Conservation (phyloP, 2,888 invertebrate species). For the Orthosia gothica region DNA sequence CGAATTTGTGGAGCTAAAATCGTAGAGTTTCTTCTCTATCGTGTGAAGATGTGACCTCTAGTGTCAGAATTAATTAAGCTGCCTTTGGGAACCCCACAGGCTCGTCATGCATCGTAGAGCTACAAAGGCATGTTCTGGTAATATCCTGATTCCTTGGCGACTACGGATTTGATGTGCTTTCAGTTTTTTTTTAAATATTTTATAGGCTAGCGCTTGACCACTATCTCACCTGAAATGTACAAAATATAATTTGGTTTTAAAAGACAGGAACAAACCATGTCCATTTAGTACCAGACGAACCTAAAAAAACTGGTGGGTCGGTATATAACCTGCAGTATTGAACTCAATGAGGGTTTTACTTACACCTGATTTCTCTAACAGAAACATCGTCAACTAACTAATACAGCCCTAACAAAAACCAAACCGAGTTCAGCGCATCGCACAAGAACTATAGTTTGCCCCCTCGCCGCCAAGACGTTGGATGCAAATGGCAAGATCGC, state of each 20-base stretch:
- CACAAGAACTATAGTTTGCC: constrained; percentile 60
- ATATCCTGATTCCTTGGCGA: no score
- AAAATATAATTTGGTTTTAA: neutral
- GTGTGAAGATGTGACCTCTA: no score
- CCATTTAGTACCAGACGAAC: no score
- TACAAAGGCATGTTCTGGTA: neutral
- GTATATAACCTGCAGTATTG: neutral
- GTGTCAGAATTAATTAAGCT: no score
- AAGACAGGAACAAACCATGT: no score
- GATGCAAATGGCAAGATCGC: constrained; percentile 85
- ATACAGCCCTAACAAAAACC: constrained; percentile 6
- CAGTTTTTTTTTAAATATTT: no score
- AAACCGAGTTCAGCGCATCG: constrained; percentile 41
- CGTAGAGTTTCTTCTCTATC: no score
- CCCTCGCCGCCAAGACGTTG: constrained; percentile 76
- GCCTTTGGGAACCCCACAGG: no score
- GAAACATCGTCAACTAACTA: neutral
- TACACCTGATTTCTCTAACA: neutral
- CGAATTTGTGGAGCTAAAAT: neutral
- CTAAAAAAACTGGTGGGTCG: neutral
- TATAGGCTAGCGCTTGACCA: no score
- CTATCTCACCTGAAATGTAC: no score
- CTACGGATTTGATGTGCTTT: no score
- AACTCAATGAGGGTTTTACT: neutral
- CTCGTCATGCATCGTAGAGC: no score